Evolutionary conservation across 2,113 vertebrate genomes (phyloP).

Genomic region (Platysteira castanea): DNA sequence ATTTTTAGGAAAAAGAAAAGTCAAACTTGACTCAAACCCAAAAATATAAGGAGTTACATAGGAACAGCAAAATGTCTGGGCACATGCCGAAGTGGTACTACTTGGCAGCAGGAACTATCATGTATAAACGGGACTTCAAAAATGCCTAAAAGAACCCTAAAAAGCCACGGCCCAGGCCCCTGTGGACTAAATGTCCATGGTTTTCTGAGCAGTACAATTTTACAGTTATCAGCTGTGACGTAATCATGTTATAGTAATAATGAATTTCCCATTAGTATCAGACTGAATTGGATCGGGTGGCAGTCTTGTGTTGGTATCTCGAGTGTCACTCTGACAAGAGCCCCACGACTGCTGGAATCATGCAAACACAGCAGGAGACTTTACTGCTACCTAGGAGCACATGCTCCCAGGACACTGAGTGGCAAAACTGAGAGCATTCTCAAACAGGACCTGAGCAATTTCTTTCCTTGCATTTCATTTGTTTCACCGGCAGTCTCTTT

Average conservation of each 20-base stretch:
- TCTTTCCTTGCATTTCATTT: not conserved
- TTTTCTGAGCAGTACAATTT: not conserved
- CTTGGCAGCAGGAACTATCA: not conserved
- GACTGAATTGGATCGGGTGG: not conserved
- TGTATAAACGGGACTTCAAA: not conserved
- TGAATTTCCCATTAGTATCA: not conserved
- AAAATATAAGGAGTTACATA: not conserved
- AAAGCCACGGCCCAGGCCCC: not conserved
- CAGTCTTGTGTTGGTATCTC: not conserved
- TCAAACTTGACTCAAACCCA: not conserved
- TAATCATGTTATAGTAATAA: not conserved
- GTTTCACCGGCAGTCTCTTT: not conserved
- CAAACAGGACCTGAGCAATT: not conserved
- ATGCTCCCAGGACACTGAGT: fast-evolving
- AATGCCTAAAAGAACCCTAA: not conserved
- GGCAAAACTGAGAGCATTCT: not conserved
- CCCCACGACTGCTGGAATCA: fast-evolving
- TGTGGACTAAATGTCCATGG: fast-evolving
- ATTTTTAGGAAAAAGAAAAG: not conserved
- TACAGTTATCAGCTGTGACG: not conserved
- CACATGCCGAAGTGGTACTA: not conserved
- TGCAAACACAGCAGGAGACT: not conserved
- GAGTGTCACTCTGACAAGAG: not conserved
- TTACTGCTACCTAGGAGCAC: fast-evolving
- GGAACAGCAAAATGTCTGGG: not conserved